Evolutionary conservation across 2,113 vertebrate species (phyloP).

Genomic region (Corythornis vintsioides): DNA sequence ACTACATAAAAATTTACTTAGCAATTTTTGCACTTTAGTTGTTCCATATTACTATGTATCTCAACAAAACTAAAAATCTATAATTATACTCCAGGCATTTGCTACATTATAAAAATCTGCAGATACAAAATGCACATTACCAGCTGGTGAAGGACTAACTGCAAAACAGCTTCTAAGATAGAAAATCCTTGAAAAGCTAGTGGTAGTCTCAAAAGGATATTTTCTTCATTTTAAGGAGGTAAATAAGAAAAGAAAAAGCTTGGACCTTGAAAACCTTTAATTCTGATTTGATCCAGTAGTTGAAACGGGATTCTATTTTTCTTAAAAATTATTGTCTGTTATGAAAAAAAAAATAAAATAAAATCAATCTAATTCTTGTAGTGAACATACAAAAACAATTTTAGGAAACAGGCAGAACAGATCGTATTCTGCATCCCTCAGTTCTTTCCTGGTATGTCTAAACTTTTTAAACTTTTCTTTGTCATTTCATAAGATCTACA

Average conservation of each 20-base stretch:
- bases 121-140: background rate
- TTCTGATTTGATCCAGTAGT: background rate
- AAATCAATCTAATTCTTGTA: background rate
- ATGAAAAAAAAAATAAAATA: background rate
- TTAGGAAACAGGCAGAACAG: background rate
- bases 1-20: background rate
- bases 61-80: background rate
- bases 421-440: background rate
- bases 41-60: background rate
- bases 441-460: background rate
- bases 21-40: background rate
- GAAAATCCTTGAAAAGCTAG: background rate
- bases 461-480: background rate
- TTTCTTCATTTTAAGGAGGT: background rate
- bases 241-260: background rate
- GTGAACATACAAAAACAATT: background rate
- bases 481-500: background rate
- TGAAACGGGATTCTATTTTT: background rate
- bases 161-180: conserved; percentile 17
- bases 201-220: background rate
- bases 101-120: background rate
- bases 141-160: background rate
- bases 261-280: background rate
- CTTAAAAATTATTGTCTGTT: background rate
- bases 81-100: background rate